These are phyloP conservation scores for Dynastes maya DNA, from an alignment of 2,888 invertebrate genomes.

Conservation along the genomic window DNA sequence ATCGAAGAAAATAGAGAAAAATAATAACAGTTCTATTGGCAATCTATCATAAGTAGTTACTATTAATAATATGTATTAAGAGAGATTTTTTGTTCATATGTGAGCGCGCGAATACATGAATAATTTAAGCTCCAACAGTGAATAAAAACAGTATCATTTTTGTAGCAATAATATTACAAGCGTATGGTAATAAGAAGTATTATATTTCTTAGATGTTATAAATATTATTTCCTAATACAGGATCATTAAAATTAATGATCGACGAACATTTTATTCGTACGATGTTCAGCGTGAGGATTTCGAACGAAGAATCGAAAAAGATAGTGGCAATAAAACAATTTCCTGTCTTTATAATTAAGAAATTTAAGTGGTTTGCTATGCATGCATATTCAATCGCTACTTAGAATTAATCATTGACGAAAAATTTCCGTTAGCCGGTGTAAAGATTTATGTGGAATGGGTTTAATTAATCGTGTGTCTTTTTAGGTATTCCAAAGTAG, in stretches of 20 bases:
- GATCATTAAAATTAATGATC: constrained; percentile 34
- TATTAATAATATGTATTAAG: constrained; percentile 31
- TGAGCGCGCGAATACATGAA: constrained; percentile 31
- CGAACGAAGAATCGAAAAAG: constrained; percentile 12
- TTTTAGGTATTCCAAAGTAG: neutral
- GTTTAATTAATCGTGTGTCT: neutral
- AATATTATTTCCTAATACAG: constrained; percentile 36
- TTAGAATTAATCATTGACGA: neutral
- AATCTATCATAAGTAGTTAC: constrained; percentile 21
- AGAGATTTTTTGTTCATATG: neutral
- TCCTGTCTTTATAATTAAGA: constrained; percentile 33
- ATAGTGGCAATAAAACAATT: constrained; percentile 23
- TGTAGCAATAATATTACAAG: constrained; percentile 10
- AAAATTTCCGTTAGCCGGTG: neutral
- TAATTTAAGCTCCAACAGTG: constrained; percentile 13
- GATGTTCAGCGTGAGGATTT: neutral
- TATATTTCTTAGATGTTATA: constrained; percentile 20
- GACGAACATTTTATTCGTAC: neutral
- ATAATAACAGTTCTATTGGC: constrained; percentile 21
- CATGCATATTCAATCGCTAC: constrained; percentile 14
- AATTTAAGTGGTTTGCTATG: constrained; percentile 18
- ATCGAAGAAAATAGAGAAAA: constrained; percentile 14
- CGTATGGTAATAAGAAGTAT: constrained; percentile 8
- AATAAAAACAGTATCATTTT: constrained; percentile 14
- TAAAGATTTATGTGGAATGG: neutral